These are phyloP conservation scores for Hybognathus amarus DNA, from an alignment of 2,797 vertebrate species.

Conservation along the genomic window DNA sequence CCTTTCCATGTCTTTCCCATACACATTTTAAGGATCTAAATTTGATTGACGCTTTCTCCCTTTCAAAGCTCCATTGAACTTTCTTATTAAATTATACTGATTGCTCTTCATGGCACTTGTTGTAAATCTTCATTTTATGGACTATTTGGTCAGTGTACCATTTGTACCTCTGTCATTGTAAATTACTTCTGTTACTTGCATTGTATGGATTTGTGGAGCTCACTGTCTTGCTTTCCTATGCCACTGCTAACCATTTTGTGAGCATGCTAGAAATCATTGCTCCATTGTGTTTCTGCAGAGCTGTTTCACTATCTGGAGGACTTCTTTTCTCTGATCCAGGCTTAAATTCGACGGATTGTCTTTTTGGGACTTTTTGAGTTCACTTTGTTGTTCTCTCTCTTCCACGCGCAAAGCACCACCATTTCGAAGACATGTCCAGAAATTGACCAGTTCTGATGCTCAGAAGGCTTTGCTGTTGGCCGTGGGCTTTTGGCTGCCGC, in stretches of 20 bases:
- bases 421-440: conserved; percentile 77
- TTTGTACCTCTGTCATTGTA: conserved; percentile 31
- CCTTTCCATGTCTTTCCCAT: conserved; percentile 42
- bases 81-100: conserved; percentile 33
- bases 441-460: conserved; percentile 67
- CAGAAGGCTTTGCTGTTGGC: conserved; percentile 78
- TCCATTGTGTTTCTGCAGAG: conserved; percentile 79
- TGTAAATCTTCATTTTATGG: conserved; percentile 47
- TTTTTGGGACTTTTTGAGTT: conserved; percentile 51
- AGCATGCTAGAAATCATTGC: conserved; percentile 67
- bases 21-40: conserved; percentile 50
- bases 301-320: conserved; percentile 69
- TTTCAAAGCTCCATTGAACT: conserved; percentile 25
- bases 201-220: conserved; percentile 54
- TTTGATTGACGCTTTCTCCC: conserved; percentile 8
- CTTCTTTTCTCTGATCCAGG: conserved; percentile 62
- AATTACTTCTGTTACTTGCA: conserved; percentile 40
- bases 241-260: conserved; percentile 53
- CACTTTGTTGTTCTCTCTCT: conserved; percentile 62
- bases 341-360: conserved; percentile 51
- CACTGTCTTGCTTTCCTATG: conserved; percentile 60
- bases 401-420: conserved; percentile 31
- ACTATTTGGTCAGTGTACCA: conserved; percentile 37
- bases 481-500: conserved; percentile 79
- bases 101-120: conserved; percentile 14